Conservation (phyloP, 2,888 invertebrate genomes). For the Agrochola litura region DNA sequence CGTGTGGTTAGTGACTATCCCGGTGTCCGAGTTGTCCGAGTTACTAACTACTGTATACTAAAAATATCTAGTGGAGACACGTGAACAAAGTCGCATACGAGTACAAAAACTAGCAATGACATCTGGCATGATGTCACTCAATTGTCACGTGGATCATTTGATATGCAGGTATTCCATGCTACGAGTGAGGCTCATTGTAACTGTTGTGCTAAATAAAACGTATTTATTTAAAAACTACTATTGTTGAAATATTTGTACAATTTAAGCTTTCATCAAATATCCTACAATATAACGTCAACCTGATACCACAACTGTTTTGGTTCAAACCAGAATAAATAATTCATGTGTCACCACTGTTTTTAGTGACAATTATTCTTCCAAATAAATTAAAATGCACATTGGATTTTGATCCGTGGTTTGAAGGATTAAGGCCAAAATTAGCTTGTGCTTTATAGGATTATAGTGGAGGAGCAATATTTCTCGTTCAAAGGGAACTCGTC, state of each 20-base stretch:
- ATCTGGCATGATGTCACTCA: background rate
- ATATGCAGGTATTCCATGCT: no score
- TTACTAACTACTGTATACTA: background rate
- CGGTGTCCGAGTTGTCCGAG: no score
- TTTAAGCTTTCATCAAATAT: conserved; percentile 10
- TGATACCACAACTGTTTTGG: conserved; percentile 41
- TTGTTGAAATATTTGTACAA: conserved; percentile 32
- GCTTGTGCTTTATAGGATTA: conserved; percentile 18
- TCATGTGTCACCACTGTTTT: conserved; percentile 35
- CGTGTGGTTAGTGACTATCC: no score
- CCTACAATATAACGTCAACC: conserved; percentile 7
- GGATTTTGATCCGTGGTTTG: conserved; percentile 27
- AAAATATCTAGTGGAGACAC: background rate
- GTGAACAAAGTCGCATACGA: background rate
- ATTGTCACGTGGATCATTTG: background rate
- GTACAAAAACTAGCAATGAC: background rate
- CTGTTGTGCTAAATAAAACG: background rate
- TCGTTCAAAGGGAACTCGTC: conserved; percentile 49
- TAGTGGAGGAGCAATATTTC: conserved; percentile 51
- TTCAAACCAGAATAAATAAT: conserved; percentile 51
- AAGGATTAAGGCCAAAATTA: conserved; percentile 27
- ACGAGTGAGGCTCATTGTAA: background rate
- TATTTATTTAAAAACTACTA: conserved; percentile 9
- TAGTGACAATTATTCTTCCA: conserved; percentile 26
- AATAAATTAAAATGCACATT: conserved; percentile 29